Base-by-base conservation (phyloP, 2,797 vertebrate species). In the Euphonia xanthogaster region DNA sequence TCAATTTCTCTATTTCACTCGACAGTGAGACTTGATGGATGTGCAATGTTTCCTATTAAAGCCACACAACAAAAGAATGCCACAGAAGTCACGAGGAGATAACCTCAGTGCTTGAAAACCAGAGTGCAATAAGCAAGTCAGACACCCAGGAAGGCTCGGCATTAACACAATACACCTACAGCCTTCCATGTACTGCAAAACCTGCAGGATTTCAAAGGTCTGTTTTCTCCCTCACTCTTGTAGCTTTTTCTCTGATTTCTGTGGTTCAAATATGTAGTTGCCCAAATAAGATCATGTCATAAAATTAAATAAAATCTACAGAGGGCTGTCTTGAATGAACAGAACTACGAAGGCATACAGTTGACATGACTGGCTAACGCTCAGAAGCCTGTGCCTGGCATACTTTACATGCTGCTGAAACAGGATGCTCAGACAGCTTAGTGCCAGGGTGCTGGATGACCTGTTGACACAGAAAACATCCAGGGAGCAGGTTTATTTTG, bases 401-500 rank as follows among this genome's bases (percentile, higher is more conserved):
- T 15, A 40, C 23, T 66, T 88, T 0, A 70, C 16, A 66, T 14
- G 20, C 37, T 78, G 40, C 20, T 67, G 24, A 53, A 89, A 80
- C n/a, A 44, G 33, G 54, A 48, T 81, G 72, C 72, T 54, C 57
- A 53, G 60, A 30, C 19, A 39, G 35, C 47, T 89, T n/a, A 75
- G 54, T 6, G 2, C 42, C 8, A 58, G 30, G 37, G 68, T 86
- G 72, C 48, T 62, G 57, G 58, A 35, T 78, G 84, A 75, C 10
- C 51, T 94, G 65, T 45, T 93, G 87, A 91, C 72, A 86, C 6
- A 83, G 35, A 92, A 93, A 93, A 68, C 51, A 86, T 25, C 47
- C 9, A 91, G 62, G 54, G 61, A 91, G 60, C 61, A 75, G 33
- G 39, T 77, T 88, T 80, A 51, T 89, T 93, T 44, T 74, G 57